Evolutionary conservation across 2,888 invertebrate species (phyloP).

Genomic region (Archips xylosteana): DNA sequence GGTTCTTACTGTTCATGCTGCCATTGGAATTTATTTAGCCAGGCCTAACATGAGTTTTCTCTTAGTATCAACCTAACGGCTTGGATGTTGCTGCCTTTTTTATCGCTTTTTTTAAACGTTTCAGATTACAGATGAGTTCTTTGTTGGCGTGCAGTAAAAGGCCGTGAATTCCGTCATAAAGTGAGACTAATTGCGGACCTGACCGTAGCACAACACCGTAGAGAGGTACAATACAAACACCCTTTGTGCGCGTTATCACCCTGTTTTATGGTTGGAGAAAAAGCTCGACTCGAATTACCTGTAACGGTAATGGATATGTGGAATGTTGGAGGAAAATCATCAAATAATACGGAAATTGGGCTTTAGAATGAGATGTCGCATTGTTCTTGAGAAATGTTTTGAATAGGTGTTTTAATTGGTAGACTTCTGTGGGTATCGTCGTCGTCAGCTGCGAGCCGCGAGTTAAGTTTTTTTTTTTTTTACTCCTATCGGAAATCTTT

Average conservation of each 20-base stretch:
- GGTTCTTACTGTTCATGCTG: background rate
- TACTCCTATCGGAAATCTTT: background rate
- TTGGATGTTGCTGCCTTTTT: background rate
- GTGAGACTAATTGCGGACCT: constrained; percentile 51
- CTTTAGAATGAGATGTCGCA: background rate
- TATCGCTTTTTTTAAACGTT: constrained; percentile 9
- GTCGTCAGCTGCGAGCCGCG: background rate
- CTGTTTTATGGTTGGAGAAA: constrained; percentile 45
- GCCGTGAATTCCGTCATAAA: constrained; percentile 48
- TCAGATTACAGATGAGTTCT: constrained; percentile 19
- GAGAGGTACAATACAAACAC: constrained; percentile 46
- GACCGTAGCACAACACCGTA: constrained; percentile 49
- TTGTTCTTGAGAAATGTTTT: background rate
- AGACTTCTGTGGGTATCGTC: background rate
- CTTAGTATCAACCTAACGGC: background rate
- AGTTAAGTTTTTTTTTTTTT: background rate
- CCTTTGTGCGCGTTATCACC: constrained; percentile 55
- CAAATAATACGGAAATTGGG: background rate
- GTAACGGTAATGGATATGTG: constrained; percentile 19
- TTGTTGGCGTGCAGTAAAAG: constrained; percentile 43
- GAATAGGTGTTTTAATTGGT: background rate
- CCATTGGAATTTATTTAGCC: background rate
- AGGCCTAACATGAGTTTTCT: background rate
- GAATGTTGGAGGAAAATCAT: background rate
- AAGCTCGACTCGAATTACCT: constrained; percentile 14